Base-by-base conservation (phyloP, 1,140 invertebrate species). In the Cydia fagiglandana region DNA sequence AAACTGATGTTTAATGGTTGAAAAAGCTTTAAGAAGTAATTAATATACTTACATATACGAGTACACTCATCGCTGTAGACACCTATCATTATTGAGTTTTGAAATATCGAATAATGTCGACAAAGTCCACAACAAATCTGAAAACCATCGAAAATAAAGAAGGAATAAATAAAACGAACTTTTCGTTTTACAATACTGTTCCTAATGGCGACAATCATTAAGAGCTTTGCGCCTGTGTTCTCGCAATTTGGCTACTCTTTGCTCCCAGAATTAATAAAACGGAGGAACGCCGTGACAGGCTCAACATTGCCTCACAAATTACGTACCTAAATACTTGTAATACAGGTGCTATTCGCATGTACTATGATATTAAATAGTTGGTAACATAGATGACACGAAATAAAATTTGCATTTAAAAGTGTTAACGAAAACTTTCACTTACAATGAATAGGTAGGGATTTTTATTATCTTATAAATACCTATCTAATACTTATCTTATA, bases 161-260 rank as follows among this genome's bases (percentile, higher is more conserved):
- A 10, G 3, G 9, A 17, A 28, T 34, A 68, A 41, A 68, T 34
- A 17, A 53, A 53, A 17, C 50, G n/a, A 53, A 13, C 15, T 17
- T n/a, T 70, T 41, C 66, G 30, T 70, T 70, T 41, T 70, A 70
- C 66, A 70, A 38, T 70, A 70, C 30, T 17, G 66, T 70, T 17
- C 34, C 30, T 70, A 70, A 70, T 70, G 66, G 66, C 66, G 66
- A 70, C 66, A 70, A 45, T 70, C 66, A 38, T 70, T 70, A 70
- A 70, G 66, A 70, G 66, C 66, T 70, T 70, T 45, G 38, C 66
- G 66, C 66, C 66, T 45, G 66, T 70, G 66, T 70, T 70, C 66
- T 70, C 66, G 66, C 66, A 38, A 70, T 70, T 70, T 38, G 66
- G 66, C 66, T 70, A 70, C 66, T 70, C 66, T 70, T 70, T 70